Evolutionary conservation across 64 coral and sea anemone species (phyloP).

Genomic region (Stichodactyla mertensii): DNA sequence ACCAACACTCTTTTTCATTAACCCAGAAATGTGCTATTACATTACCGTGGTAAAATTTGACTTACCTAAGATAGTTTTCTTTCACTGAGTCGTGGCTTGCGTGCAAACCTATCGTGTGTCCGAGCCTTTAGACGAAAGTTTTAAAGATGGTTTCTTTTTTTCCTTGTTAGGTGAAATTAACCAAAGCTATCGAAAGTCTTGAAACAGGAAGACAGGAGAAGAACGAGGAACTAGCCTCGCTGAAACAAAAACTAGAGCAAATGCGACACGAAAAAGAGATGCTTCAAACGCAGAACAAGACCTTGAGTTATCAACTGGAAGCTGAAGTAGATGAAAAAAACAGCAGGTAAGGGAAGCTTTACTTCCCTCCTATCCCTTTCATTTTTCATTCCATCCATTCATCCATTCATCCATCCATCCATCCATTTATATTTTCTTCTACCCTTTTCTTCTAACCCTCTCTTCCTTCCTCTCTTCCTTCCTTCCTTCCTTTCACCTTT

Average conservation of each 20-base stretch:
- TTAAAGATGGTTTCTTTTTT: background rate
- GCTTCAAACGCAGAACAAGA: constrained; percentile 40
- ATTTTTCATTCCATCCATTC: background rate
- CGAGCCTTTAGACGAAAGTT: background rate
- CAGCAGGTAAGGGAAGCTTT: constrained; percentile 13
- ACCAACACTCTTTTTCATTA: no score
- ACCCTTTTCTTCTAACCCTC: background rate
- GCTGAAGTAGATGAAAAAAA: constrained; percentile 24
- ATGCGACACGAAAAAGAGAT: constrained; percentile 31
- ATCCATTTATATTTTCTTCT: background rate
- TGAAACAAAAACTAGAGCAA: constrained; percentile 28
- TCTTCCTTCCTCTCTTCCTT: background rate
- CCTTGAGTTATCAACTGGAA: constrained; percentile 40
- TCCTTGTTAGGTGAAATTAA: constrained; percentile 26
- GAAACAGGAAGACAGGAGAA: constrained; percentile 45
- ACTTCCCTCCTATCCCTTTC: background rate
- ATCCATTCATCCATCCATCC: background rate
- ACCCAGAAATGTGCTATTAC: no score
- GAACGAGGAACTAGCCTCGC: constrained; percentile 41
- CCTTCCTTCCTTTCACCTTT: background rate
- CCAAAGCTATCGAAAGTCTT: constrained; percentile 40
- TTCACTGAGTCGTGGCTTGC: no score
- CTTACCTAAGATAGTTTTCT: no score
- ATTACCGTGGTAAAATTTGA: no score
- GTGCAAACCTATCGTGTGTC: no score